phyloP scores from a whole-genome alignment of 2,113 vertebrate species.

The Bettongia penicillata region DNA sequence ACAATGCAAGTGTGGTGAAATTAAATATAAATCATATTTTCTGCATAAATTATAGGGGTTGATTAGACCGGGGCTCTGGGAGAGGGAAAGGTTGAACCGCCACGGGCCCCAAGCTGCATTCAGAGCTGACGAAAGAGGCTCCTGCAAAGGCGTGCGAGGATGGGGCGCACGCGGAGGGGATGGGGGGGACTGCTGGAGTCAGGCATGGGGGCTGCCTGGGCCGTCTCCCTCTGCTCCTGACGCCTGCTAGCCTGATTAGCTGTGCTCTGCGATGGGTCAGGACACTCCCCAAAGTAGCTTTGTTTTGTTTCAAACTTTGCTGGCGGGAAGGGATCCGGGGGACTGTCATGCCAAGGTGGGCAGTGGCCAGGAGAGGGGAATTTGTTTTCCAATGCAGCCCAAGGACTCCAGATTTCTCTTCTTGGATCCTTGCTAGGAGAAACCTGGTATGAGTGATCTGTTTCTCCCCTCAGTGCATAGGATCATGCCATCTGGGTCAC shows the following conservation, averaged over 20 bases:
- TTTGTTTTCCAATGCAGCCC: background rate
- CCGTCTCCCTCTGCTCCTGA: constrained; percentile 71
- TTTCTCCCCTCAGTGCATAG: background rate
- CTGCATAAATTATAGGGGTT: constrained; percentile 99
- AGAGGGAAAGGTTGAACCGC: constrained; percentile 99
- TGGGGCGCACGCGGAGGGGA: constrained; percentile 67
- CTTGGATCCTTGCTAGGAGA: background rate
- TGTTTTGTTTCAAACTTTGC: constrained; percentile 72
- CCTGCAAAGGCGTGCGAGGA: constrained; percentile 79
- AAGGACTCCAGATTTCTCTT: background rate
- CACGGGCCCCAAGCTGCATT: constrained; percentile 95
- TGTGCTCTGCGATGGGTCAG: constrained; percentile 24
- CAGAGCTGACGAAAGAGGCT: constrained; percentile 84
- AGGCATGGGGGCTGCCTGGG: constrained; percentile 64
- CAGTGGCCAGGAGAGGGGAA: background rate
- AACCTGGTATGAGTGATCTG: constrained; percentile 22
- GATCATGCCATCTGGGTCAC: background rate
- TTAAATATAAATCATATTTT: constrained; percentile 99
- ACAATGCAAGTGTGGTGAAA: constrained; percentile 99
- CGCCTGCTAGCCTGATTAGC: constrained; percentile 55
- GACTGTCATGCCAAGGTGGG: background rate
- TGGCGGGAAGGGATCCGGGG: constrained; percentile 23
- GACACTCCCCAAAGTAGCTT: constrained; percentile 72
- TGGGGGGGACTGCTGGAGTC: constrained; percentile 60
- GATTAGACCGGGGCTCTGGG: constrained; percentile 99